Conservation (phyloP, 1,140 invertebrate genomes). For the Heliothis virescens region DNA sequence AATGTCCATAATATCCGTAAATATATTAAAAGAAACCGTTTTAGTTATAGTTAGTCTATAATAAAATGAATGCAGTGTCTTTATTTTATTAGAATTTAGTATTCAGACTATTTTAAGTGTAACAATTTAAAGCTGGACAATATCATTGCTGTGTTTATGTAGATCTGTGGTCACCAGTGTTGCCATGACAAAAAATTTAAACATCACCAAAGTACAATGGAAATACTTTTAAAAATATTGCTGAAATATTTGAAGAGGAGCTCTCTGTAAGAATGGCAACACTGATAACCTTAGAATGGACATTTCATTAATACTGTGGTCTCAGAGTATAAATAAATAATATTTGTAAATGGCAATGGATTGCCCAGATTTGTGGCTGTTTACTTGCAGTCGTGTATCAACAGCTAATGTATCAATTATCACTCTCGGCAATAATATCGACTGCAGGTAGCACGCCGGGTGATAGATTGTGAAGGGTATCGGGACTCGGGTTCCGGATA, state of each 20-base stretch:
- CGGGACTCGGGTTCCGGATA: neutral
- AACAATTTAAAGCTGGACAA: conserved; percentile 52
- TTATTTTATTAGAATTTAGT: conserved; percentile 55
- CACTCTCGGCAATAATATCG: neutral
- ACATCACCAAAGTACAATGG: conserved; percentile 30
- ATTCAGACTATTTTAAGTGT: conserved; percentile 58
- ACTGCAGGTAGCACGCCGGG: conserved; percentile 17
- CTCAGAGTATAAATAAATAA: conserved; percentile 42
- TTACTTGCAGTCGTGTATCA: conserved; percentile 10
- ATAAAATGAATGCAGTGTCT: conserved; percentile 59
- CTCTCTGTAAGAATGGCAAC: neutral
- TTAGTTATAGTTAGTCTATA: conserved; percentile 54
- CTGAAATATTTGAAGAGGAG: neutral
- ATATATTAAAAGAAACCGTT: conserved; percentile 42
- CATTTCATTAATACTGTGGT: conserved; percentile 26
- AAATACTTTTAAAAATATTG: neutral
- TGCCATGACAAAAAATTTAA: neutral
- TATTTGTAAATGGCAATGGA: conserved; percentile 44
- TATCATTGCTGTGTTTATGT: conserved; percentile 46
- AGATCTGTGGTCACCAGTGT: conserved; percentile 28
- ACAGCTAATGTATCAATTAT: neutral
- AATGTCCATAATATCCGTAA: conserved; percentile 43
- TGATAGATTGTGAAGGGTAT: conserved; percentile 28
- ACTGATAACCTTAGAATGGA: conserved; percentile 31
- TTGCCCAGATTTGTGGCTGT: conserved; percentile 39